A percentile compares a stretch with the other conserved stretches of the same genome.
These are phyloP conservation scores for Trichomycterus rosablanca DNA, from an alignment of 2,113 vertebrate species.

Conservation along the genomic window DNA sequence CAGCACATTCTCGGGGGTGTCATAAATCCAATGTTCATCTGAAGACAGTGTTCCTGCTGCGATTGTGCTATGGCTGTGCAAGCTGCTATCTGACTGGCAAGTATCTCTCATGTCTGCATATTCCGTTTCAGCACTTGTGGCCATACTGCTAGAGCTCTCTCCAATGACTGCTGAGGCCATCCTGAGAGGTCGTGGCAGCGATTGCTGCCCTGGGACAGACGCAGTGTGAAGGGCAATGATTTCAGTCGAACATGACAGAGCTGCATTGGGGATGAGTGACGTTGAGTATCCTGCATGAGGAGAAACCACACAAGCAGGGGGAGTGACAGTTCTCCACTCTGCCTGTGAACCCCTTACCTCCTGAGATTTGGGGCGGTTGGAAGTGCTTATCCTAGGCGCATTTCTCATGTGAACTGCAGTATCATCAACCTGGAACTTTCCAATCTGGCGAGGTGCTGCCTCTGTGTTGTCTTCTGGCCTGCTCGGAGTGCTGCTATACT, in stretches of 20 bases:
- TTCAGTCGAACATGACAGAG: slow-evolving; percentile 77
- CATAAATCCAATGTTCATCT: slow-evolving; percentile 76
- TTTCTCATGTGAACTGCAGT: slow-evolving; percentile 70
- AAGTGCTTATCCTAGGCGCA: slow-evolving; percentile 51
- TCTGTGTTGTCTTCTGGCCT: slow-evolving; percentile 61
- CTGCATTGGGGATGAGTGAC: slow-evolving; percentile 85
- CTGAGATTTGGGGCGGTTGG: slow-evolving; percentile 78
- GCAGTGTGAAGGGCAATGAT: slow-evolving; percentile 76
- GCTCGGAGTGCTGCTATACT: slow-evolving; percentile 64
- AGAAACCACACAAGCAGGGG: slow-evolving; percentile 76
- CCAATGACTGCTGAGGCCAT: slow-evolving; percentile 41
- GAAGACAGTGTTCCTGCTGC: slow-evolving; percentile 51
- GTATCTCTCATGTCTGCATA: slow-evolving; percentile 51
- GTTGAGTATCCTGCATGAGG: slow-evolving; percentile 84
- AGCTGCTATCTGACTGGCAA: slow-evolving; percentile 66
- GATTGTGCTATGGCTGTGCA: slow-evolving; percentile 59
- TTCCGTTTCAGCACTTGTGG: slow-evolving; percentile 26
- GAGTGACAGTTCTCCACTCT: slow-evolving; percentile 60
- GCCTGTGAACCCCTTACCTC: slow-evolving; percentile 70
- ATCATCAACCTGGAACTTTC: slow-evolving; percentile 72
- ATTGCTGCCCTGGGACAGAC: slow-evolving; percentile 58
- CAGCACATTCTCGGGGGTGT: slow-evolving; percentile 64
- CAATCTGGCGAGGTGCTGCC: slow-evolving; percentile 58
- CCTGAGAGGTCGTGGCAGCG: slow-evolving; percentile 47
- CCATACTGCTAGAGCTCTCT: slow-evolving; percentile 51